Evolutionary conservation across 2,888 invertebrate genomes (phyloP), one percentile per base, ranked within the genome.

Genomic region (Oligia strigilis): DNA sequence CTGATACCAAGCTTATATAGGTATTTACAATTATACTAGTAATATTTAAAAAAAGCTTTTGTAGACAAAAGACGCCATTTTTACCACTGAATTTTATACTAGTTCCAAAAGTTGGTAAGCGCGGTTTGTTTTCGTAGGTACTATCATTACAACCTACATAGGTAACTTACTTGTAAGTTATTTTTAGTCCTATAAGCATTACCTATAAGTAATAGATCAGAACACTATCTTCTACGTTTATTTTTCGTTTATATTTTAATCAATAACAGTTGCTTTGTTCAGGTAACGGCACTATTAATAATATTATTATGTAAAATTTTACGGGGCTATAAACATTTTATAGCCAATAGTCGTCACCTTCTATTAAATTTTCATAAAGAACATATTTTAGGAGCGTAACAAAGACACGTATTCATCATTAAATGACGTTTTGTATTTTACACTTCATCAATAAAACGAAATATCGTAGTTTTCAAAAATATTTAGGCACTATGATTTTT

Each of bases 341-440:
- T 70, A 6, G 52, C 2, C 67, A 55, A 75, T 65, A 75, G 66
- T 49, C 14, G 66, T 49, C 14, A 36, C 19, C 49, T 60, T 69
- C 14, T 46, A 83, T 83, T 64, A 75, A 55, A 80, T 62, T 62
- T 72, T 64, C 72, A 62, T 75, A 83, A 75, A 69, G 43, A 14
- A 69, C 4, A 29, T 64, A 60, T 43, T 78, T 70, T 40, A 46
- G 17, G 4, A 36, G 52, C 23, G 8, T 69, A 62, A 46, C 67
- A 60, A 29, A 60, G 75, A 36, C 83, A 84, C 84, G 83, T 83
- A 23, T 65, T 36, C 14, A 65, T 80, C 29, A 66, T 78, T 62
- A 83, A 83, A 77, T 2, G 4, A 36, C 2, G 17, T 55, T 65
- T 78, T 72, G 4, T 60, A 36, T 71, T 77, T 17, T 60, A 64